Conservation (phyloP, 2,888 invertebrate species). For the Clostera curtula region DNA sequence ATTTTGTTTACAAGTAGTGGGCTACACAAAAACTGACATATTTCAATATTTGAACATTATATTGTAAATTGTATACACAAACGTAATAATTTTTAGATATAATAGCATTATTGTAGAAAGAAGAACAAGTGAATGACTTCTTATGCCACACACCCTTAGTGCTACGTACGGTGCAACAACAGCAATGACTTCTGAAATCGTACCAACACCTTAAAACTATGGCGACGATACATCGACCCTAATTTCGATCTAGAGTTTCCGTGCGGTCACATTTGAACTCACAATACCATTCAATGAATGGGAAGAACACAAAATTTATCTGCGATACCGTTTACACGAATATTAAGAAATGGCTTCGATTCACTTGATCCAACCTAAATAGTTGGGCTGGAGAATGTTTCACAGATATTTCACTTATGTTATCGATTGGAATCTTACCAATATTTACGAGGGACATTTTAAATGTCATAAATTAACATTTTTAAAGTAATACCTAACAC, state of each 20-base stretch:
- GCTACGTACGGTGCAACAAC: slow-evolving; percentile 52
- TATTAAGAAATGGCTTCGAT: slow-evolving; percentile 69
- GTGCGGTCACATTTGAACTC: slow-evolving; percentile 23
- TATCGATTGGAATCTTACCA: slow-evolving; percentile 51
- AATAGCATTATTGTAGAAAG: too few species aligned
- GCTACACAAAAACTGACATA: too few species aligned
- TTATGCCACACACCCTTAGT: slow-evolving; percentile 48
- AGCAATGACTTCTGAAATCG: slow-evolving; percentile 55
- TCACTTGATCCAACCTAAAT: slow-evolving; percentile 65
- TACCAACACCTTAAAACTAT: slow-evolving; percentile 57
- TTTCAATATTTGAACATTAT: too few species aligned
- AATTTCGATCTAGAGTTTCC: slow-evolving; percentile 30
- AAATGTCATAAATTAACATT: slow-evolving; percentile 52
- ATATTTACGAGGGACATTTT: slow-evolving; percentile 64
- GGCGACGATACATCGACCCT: slow-evolving; percentile 52
- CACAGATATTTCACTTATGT: slow-evolving; percentile 21
- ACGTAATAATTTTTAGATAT: too few species aligned
- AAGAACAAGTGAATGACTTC: too few species aligned
- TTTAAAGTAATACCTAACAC: slow-evolving; percentile 47
- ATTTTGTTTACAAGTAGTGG: too few species aligned
- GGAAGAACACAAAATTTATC: slow-evolving; percentile 30
- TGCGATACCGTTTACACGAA: slow-evolving; percentile 43
- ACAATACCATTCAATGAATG: slow-evolving; percentile 18
- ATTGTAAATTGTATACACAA: too few species aligned
- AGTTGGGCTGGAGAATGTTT: slow-evolving; percentile 32